These are phyloP conservation scores for Orius laevigatus DNA, from an alignment of 1,140 invertebrate species.

Conservation along the genomic window DNA sequence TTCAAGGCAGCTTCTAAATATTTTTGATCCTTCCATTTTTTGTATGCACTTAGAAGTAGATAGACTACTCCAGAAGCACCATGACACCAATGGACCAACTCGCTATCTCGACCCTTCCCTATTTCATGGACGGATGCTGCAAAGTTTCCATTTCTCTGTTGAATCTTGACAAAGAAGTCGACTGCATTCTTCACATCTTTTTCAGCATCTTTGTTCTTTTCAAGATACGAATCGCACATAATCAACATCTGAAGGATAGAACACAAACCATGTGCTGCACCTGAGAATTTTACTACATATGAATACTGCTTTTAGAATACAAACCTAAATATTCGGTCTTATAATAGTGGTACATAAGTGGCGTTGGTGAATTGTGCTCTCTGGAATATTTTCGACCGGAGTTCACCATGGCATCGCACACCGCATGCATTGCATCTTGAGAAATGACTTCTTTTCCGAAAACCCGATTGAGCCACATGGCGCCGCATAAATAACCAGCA, in stretches of 20 bases:
- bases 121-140: conserved; percentile 59
- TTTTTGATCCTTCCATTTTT: conserved; percentile 52
- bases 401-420: conserved; percentile 48
- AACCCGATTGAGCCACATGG: conserved; percentile 48
- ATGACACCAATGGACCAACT: conserved; percentile 78
- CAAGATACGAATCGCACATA: conserved; percentile 43
- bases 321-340: conserved; percentile 61
- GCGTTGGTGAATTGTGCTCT: conserved; percentile 34
- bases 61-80: conserved; percentile 70
- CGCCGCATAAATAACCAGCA: conserved; percentile 61
- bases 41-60: conserved; percentile 63
- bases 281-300: conserved; percentile 25
- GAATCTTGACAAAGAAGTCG: conserved; percentile 43
- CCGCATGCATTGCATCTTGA: conserved; percentile 34
- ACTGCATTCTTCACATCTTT: conserved; percentile 34
- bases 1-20: conserved; percentile 51
- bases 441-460: conserved; percentile 34
- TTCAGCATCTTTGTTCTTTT: conserved; percentile 32
- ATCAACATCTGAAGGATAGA: conserved; percentile 46
- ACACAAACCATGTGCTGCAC: conserved; percentile 60
- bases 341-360: conserved; percentile 75
- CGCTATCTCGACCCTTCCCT: conserved; percentile 27
- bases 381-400: conserved; percentile 52
- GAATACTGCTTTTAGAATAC: conserved; percentile 6
- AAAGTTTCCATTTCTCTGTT: conserved; percentile 57